A percentile compares a stretch with the other conserved stretches of the same genome.
phyloP scores from a whole-genome alignment of 2,888 invertebrate species.

The Dinocampus coccinellae region DNA sequence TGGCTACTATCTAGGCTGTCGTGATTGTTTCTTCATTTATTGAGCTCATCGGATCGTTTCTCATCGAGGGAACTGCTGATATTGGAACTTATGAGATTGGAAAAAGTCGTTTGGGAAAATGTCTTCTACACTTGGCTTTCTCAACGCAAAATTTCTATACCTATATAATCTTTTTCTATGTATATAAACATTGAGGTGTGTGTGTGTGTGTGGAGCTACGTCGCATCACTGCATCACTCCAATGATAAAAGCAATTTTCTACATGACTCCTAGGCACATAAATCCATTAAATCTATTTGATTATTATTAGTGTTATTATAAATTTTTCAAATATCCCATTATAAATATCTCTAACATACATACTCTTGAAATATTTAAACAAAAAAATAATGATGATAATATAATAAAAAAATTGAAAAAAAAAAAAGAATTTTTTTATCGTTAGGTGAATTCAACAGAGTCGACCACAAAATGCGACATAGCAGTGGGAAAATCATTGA shows the following conservation, averaged over 20 bases:
- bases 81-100: constrained; percentile 38
- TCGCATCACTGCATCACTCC: neutral
- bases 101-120: constrained; percentile 33
- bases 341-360: neutral
- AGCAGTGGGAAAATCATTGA: too few species aligned
- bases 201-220: neutral
- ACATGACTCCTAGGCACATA: constrained; percentile 8
- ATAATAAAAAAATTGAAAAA: too few species aligned
- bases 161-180: neutral
- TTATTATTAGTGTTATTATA: constrained; percentile 7
- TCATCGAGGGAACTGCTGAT: constrained; percentile 24
- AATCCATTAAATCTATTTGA: constrained; percentile 15
- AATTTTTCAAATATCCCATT: neutral
- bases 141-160: neutral
- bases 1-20: constrained; percentile 5
- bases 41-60: constrained; percentile 30
- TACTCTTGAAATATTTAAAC: too few species aligned
- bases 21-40: constrained; percentile 34
- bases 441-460: too few species aligned
- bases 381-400: too few species aligned
- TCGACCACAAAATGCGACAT: too few species aligned
- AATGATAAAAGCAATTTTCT: constrained; percentile 14
- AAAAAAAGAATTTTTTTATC: too few species aligned
- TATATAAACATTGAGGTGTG: too few species aligned
- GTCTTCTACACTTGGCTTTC: constrained; percentile 13